phyloP scores from a whole-genome alignment of 2,113 vertebrate species.

The Cryptotis parvus region DNA sequence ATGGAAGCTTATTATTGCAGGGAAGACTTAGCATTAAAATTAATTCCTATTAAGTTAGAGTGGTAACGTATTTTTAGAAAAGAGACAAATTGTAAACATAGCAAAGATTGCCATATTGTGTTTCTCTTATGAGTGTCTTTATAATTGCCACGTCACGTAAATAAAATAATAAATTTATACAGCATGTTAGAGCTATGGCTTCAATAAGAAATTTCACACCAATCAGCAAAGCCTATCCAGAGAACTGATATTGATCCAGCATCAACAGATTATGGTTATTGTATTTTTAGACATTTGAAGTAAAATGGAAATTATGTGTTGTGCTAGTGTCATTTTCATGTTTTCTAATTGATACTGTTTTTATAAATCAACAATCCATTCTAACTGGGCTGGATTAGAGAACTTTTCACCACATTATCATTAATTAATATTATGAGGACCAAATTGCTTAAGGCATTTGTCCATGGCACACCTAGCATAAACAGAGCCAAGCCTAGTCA shows the following conservation, averaged over 20 bases:
- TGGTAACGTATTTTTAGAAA: background rate
- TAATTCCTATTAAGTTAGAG: background rate
- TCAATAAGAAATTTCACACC: background rate
- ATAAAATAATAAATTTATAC: background rate
- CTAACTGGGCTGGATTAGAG: background rate
- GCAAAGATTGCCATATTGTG: background rate
- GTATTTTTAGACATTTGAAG: background rate
- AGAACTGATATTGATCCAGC: background rate
- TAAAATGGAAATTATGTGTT: background rate
- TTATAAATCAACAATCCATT: background rate
- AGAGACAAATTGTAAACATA: background rate
- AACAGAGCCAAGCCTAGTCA: background rate
- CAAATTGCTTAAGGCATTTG: background rate
- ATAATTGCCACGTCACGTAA: background rate
- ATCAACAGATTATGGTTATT: background rate
- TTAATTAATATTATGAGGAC: background rate
- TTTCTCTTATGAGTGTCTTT: background rate
- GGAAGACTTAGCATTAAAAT: background rate
- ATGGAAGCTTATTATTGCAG: background rate
- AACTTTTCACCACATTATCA: background rate
- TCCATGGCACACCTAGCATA: background rate
- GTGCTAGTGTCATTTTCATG: background rate
- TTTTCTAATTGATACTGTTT: background rate
- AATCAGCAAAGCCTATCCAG: background rate
- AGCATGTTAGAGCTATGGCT: background rate